These are phyloP conservation scores for Falco novaeseelandiae DNA, from an alignment of 2,797 vertebrate species.

Conservation along the genomic window DNA sequence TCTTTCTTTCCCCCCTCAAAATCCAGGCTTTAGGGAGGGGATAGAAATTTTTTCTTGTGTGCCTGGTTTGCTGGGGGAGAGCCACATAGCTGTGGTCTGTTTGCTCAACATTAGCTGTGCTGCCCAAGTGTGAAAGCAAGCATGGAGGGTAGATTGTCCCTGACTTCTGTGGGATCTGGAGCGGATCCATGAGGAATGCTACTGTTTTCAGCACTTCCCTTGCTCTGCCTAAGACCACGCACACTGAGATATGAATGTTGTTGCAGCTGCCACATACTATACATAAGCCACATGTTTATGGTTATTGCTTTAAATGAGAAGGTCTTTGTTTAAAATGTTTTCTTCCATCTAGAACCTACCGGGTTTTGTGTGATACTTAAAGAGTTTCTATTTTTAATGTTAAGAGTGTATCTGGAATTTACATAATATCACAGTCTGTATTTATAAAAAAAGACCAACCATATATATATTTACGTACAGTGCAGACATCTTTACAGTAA, in stretches of 20 bases:
- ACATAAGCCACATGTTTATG: constrained; percentile 32
- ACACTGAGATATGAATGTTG: constrained; percentile 41
- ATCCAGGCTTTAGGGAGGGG: not conserved
- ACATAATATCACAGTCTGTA: not conserved
- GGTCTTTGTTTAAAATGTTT: constrained; percentile 14
- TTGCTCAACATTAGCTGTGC: constrained; percentile 22
- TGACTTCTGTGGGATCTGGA: constrained; percentile 59
- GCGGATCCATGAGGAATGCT: constrained; percentile 47
- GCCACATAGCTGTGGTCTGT: constrained; percentile 32
- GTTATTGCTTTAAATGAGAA: constrained; percentile 26
- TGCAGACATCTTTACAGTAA: not conserved
- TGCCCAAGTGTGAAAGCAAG: constrained; percentile 34
- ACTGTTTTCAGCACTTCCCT: constrained; percentile 61
- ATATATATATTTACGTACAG: not conserved
- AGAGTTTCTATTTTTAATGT: not conserved
- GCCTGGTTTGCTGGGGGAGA: not conserved
- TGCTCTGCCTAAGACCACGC: constrained; percentile 34
- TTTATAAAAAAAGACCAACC: not conserved
- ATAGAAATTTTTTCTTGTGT: not conserved
- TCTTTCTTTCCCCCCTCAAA: not conserved
- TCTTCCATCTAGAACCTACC: not conserved
- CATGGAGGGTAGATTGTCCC: constrained; percentile 28
- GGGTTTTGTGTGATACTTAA: not conserved
- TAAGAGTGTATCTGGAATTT: not conserved
- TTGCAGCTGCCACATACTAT: constrained; percentile 46